Base-by-base conservation (phyloP, 2,888 invertebrate species). In the Serripes groenlandicus region DNA sequence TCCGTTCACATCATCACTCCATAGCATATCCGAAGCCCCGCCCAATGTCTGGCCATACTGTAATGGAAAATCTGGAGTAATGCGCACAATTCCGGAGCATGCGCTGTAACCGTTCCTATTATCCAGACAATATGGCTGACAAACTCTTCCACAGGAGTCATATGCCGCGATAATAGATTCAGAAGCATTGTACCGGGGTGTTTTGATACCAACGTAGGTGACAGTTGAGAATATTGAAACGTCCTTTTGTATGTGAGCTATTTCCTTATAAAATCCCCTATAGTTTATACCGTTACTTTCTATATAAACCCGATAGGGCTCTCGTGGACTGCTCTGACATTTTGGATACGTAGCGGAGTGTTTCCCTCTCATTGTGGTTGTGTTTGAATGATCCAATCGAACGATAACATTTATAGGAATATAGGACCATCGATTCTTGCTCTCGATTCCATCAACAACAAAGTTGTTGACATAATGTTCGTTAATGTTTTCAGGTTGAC, bases 91-190 rank as follows among this genome's bases (percentile, higher is more conserved):
- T 0, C 90, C 90, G 0, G 79, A 54, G 76, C 90, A 90, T 21
- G 83, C 75, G 28, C 68, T 64, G 32, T 86, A 83, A n/a, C 66
- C 75, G 2, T 49, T 34, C 4, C 23, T 58, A 30, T 54, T 56
- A n/a, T 68, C 68, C 30, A 72, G 68, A 62, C 89, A 90, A 35
- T 77, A 89, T 11, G 86, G 71, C 49, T 78, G 71, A 69, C 90
- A 90, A 52, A 83, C 71, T 35, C 90, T 54, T n/a, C 90, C 90
- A 69, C 90, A 90, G 0, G 88, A 87, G 69, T 90, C 90, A 34
- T 87, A 89, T 0, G 89, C 89, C 0, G 89, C 80, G 23, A 90
- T 52, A 2, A 89, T 66, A 18, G 85, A 78, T 23, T 88, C 87
- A 4, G 87, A 74, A 1, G 56, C 58, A 0, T 66, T 72, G 28